Percentiles rank a stretch among this genome's conserved stretches.
Evolutionary conservation across 2,797 vertebrate species (phyloP).

Genomic region (Pangasius djambal): DNA sequence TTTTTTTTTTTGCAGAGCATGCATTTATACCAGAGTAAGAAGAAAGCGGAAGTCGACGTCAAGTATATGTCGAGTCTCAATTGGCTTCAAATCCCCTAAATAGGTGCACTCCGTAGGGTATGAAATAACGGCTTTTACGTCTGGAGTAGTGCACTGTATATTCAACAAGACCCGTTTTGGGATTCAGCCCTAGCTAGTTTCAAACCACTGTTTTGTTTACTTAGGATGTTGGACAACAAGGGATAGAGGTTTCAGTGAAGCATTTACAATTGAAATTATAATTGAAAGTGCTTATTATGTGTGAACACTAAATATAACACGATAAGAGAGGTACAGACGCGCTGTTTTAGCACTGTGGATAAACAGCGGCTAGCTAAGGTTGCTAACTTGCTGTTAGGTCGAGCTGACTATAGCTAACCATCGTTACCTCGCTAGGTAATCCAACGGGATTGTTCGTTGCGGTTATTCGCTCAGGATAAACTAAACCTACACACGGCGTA

Average conservation of each 20-base stretch:
- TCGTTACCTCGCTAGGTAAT: neutral
- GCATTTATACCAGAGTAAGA: neutral
- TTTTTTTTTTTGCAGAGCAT: neutral
- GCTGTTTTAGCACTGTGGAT: neutral
- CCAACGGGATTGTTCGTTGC: neutral
- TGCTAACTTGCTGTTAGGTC: neutral
- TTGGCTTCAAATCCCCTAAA: neutral
- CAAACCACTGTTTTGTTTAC: conserved; percentile 7
- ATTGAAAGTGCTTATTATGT: neutral
- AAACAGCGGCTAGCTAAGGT: neutral
- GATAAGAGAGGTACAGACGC: neutral
- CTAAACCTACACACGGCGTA: neutral
- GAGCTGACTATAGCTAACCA: neutral
- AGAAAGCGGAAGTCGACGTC: neutral
- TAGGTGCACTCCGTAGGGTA: neutral
- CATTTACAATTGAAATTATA: neutral
- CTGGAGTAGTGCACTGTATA: neutral
- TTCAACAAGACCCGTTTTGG: neutral
- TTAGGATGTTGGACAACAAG: neutral
- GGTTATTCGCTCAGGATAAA: neutral
- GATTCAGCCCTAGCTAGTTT: neutral
- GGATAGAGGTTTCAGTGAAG: neutral
- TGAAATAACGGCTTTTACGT: neutral
- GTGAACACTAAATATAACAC: neutral
- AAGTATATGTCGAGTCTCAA: neutral